Conservation (phyloP, 2,113 vertebrate species). For the Aspidoscelis tigris region DNA sequence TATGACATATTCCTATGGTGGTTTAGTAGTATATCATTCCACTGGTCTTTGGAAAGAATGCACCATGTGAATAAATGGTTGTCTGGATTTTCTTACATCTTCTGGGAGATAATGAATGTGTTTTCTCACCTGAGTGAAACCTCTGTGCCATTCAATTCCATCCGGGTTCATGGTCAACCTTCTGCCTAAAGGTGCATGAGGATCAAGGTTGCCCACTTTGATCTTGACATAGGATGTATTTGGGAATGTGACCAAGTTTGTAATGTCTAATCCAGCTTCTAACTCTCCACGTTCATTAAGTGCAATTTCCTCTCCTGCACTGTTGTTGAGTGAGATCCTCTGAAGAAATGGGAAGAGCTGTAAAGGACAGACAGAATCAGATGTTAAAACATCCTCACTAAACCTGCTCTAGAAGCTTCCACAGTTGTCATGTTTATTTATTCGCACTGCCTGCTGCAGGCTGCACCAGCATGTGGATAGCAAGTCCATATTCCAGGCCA, state of each 20-base stretch:
- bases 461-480: too few relatives aligned
- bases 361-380: neutral
- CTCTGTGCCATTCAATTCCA: neutral
- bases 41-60: too few relatives aligned
- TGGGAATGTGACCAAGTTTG: conserved; percentile 8
- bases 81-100: too few relatives aligned
- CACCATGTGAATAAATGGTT: too few relatives aligned
- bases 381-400: too few relatives aligned
- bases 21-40: too few relatives aligned
- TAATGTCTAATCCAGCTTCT: conserved; percentile 11
- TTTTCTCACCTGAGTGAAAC: conserved; percentile 9
- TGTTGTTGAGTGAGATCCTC: conserved; percentile 10
- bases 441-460: too few relatives aligned
- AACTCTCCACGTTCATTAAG: conserved; percentile 20
- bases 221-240: conserved; percentile 4
- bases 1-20: too few relatives aligned
- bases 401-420: too few relatives aligned
- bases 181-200: neutral
- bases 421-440: too few relatives aligned
- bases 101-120: too few relatives aligned
- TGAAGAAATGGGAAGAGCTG: neutral
- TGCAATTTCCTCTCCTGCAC: neutral
- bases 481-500: too few relatives aligned
- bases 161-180: neutral
- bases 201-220: neutral